A percentile compares a stretch with the other conserved stretches of the same genome.
Conservation (phyloP, 1,140 invertebrate species). For the Drosophila kepulauana region DNA sequence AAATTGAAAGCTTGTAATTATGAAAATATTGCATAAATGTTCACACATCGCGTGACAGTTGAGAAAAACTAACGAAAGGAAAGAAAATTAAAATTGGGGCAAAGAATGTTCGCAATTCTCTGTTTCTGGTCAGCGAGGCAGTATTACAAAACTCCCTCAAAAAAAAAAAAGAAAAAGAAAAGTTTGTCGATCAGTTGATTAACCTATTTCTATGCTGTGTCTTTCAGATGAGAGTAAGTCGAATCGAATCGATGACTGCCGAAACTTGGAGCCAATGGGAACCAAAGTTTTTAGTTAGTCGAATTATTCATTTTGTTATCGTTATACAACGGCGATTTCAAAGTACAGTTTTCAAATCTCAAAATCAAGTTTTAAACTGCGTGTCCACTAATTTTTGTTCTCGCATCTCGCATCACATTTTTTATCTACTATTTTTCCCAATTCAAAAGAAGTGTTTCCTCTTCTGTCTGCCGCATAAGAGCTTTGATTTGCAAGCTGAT, state of each 20-base stretch:
- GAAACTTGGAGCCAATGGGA: conserved; percentile 54
- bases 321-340: conserved; percentile 22
- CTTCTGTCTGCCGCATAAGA: conserved; percentile 3
- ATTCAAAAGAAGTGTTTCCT: neutral
- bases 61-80: neutral
- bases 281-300: conserved; percentile 49
- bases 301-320: conserved; percentile 6
- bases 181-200: conserved; percentile 22
- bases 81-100: neutral
- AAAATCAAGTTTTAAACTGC: neutral
- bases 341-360: conserved; percentile 8
- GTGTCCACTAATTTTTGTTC: conserved; percentile 12
- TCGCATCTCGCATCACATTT: neutral
- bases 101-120: conserved; percentile 5
- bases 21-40: conserved; percentile 26
- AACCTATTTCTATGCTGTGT: conserved; percentile 59
- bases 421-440: neutral
- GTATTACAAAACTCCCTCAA: neutral
- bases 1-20: conserved; percentile 22
- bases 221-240: conserved; percentile 49
- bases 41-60: conserved; percentile 11
- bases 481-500: conserved; percentile 25
- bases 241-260: conserved; percentile 3
- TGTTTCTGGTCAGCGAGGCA: conserved; percentile 7
- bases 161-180: neutral